Conservation (phyloP, 2,797 vertebrate genomes). For the Oreochromis grahami region DNA sequence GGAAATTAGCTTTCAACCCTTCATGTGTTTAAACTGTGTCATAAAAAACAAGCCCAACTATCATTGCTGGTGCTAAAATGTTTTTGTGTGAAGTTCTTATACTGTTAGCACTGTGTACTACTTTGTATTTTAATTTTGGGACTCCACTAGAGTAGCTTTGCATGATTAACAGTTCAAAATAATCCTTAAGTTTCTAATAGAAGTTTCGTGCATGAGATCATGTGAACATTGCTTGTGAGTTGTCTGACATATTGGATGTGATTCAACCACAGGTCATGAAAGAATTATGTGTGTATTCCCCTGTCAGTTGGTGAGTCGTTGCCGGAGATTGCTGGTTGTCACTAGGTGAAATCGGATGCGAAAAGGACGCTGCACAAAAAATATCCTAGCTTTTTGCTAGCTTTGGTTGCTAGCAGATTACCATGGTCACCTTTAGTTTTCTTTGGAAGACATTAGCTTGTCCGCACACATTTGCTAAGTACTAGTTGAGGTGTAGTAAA, state of each 20-base stretch:
- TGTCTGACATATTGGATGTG: background rate
- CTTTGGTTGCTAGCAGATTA: background rate
- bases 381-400: too few relatives aligned
- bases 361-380: background rate
- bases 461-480: background rate
- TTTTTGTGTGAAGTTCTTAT: background rate
- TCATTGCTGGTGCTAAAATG: background rate
- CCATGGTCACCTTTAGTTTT: background rate
- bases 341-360: background rate
- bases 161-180: background rate
- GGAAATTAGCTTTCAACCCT: background rate
- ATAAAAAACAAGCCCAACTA: background rate
- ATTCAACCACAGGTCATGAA: background rate
- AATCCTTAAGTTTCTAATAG: background rate
- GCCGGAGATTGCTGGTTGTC: background rate
- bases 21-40: background rate
- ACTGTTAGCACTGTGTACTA: background rate
- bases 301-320: fast-evolving
- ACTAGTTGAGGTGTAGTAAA: background rate
- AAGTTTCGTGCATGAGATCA: background rate
- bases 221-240: background rate
- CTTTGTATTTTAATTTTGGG: background rate
- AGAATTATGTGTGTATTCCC: fast-evolving
- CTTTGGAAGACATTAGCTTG: background rate
- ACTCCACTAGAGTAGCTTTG: background rate